Evolutionary conservation across 2,888 invertebrate species (phyloP).

Genomic region (Leptinotarsa rubiginosa): DNA sequence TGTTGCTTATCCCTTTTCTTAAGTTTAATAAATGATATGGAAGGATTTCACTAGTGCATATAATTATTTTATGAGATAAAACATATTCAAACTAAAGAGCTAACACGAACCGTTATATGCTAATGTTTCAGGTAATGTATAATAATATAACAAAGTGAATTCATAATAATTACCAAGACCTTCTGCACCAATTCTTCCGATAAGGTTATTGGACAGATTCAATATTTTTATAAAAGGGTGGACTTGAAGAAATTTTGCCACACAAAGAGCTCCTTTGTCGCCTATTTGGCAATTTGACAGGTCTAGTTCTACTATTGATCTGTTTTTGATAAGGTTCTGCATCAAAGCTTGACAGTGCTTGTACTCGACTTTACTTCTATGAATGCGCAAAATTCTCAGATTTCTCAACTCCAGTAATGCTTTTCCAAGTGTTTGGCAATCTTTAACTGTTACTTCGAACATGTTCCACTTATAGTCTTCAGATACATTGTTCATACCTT

Average conservation of each 20-base stretch:
- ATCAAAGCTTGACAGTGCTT: conserved; percentile 71
- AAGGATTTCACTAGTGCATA: too few species aligned
- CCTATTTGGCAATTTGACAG: conserved; percentile 76
- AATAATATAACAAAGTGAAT: too few species aligned
- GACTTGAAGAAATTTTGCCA: conserved; percentile 70
- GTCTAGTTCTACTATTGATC: conserved; percentile 71
- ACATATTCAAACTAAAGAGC: too few species aligned
- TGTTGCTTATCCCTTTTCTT: too few species aligned
- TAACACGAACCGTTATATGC: too few species aligned
- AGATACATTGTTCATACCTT: conserved; percentile 66
- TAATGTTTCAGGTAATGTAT: too few species aligned
- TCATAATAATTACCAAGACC: conserved; percentile 55
- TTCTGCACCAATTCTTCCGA: conserved; percentile 56
- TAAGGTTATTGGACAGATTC: conserved; percentile 67
- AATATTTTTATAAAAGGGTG: conserved; percentile 68
- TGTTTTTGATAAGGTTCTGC: conserved; percentile 58
- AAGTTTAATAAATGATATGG: too few species aligned
- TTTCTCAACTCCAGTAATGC: conserved; percentile 63
- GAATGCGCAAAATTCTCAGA: conserved; percentile 70
- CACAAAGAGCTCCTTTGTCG: conserved; percentile 73
- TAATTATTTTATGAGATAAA: too few species aligned
- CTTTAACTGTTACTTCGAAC: conserved; percentile 73
- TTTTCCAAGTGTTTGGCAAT: conserved; percentile 71
- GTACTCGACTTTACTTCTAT: conserved; percentile 73
- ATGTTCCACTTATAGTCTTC: conserved; percentile 71